Evolutionary conservation across 2,888 invertebrate species (phyloP), one percentile per base, ranked within the genome.

Genomic region (Agrilus biguttatus): DNA sequence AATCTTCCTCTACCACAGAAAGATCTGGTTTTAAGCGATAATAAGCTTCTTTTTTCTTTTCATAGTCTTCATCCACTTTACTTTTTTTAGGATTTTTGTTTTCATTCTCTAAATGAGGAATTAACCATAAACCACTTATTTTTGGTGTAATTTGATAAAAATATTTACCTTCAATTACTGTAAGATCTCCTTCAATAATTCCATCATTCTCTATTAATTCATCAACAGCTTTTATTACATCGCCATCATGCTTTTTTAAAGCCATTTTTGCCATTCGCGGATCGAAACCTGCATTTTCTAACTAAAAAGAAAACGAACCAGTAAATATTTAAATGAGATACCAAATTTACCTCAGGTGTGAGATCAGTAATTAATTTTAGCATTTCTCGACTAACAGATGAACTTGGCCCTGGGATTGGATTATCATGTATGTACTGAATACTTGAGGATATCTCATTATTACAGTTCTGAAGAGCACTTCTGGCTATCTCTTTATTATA

Each of bases 401-500:
- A 62, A 42, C 70, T 62, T 3, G 62, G 61, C 7, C 66, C 63
- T 2, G 64, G 59, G 21, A 53, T 68, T 0, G 78, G 78, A 48
- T 75, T 69, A 17, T 78, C 77, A 57, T 76, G 74, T 45, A 80
- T 71, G 19, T 75, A 65, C 55, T 77, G 65, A 28, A 86, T 71
- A 23, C 85, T 83, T 35, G 71, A 69, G 0, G 75, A 71, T n/a
- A 80, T 71, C 57, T 79, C 72, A 63, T 87, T 87, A 57, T 83
- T 77, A 39, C 77, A 63, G 56, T 73, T 73, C 47, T 73, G 67
- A 23, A 88, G 66, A 1, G 86, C 85, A 3, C 66, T 59, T 0
- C 72, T 61, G 0, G 80, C 78, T 7, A 75, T 60, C 6, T 72
- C 67, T 14, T 73, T 69, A 5, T 72, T 55, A 63, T 73, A 87